A percentile compares a stretch with the other conserved stretches of the same genome.
These are phyloP conservation scores for Trissolcus japonicus DNA, from an alignment of 2,888 invertebrate species.

Conservation along the genomic window DNA sequence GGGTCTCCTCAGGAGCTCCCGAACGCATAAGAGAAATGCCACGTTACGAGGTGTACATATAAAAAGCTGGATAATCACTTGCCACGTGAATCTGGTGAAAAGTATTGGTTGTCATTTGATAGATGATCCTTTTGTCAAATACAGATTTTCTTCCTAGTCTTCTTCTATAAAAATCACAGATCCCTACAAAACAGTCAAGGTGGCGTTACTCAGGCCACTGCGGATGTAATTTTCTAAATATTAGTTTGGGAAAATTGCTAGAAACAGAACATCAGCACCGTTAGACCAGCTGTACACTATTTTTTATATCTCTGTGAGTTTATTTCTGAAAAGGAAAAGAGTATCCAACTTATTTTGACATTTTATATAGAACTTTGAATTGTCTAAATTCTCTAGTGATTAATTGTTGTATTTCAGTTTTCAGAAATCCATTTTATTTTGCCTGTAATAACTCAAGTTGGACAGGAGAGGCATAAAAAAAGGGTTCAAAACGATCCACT, in stretches of 20 bases:
- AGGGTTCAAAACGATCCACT: slow-evolving; percentile 85
- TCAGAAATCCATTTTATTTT: slow-evolving; percentile 2
- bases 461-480: slow-evolving; percentile 88
- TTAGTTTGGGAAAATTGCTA: slow-evolving; percentile 94
- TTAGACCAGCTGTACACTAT: slow-evolving; percentile 85
- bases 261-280: slow-evolving; percentile 87
- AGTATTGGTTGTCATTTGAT: slow-evolving; percentile 78
- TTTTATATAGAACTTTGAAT: too few relatives aligned
- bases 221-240: slow-evolving; percentile 87
- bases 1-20: too few relatives aligned
- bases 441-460: slow-evolving; percentile 80
- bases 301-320: slow-evolving; percentile 79
- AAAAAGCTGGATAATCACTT: slow-evolving; percentile 83
- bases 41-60: slow-evolving; percentile 90
- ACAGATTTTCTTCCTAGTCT: slow-evolving; percentile 58
- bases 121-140: slow-evolving; percentile 73
- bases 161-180: slow-evolving; percentile 81
- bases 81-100: slow-evolving; percentile 85
- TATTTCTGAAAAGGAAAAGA: slow-evolving; percentile 73
- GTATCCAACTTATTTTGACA: too few relatives aligned
- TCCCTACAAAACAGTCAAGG: slow-evolving; percentile 86
- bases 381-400: too few relatives aligned
- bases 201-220: slow-evolving; percentile 84
- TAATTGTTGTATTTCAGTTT: too few relatives aligned
- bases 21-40: too few relatives aligned